phyloP scores from a whole-genome alignment of 2,888 invertebrate species.

The Endomychus coccineus region DNA sequence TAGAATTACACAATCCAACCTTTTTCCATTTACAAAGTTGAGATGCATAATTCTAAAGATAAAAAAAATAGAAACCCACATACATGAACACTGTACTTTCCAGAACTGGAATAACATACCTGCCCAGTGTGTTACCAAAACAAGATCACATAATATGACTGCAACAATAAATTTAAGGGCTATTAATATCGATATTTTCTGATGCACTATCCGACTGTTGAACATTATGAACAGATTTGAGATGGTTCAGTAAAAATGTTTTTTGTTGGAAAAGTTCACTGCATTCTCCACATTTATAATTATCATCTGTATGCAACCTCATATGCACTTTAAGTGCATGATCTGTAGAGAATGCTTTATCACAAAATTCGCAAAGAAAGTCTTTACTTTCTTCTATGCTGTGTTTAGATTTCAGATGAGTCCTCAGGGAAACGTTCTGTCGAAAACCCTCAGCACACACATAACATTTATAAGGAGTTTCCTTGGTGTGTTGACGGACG shows the following conservation, averaged over 20 bases:
- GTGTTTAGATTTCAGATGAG: conserved; percentile 33
- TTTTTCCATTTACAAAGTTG: no score
- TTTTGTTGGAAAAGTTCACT: conserved; percentile 11
- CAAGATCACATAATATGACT: no score
- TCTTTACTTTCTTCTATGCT: conserved; percentile 15
- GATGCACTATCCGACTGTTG: background rate
- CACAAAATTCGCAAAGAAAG: conserved; percentile 14
- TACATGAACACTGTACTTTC: background rate
- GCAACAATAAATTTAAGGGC: no score
- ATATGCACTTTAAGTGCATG: conserved; percentile 12
- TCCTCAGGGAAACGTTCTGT: conserved; percentile 31
- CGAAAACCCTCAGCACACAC: conserved; percentile 31
- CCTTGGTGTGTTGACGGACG: conserved; percentile 32
- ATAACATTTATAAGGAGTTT: conserved; percentile 30
- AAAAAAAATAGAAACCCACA: background rate
- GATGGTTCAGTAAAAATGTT: conserved; percentile 10
- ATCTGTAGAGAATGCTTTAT: conserved; percentile 10
- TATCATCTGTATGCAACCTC: conserved; percentile 12
- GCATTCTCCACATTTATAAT: conserved; percentile 11
- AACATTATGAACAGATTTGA: conserved; percentile 2
- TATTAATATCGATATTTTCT: no score
- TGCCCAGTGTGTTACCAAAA: no score
- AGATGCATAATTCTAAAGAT: no score
- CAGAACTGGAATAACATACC: no score
- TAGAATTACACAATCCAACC: no score